Evolutionary conservation across 1,140 invertebrate species (phyloP).

Genomic region (Ceratosolen fusciceps): DNA sequence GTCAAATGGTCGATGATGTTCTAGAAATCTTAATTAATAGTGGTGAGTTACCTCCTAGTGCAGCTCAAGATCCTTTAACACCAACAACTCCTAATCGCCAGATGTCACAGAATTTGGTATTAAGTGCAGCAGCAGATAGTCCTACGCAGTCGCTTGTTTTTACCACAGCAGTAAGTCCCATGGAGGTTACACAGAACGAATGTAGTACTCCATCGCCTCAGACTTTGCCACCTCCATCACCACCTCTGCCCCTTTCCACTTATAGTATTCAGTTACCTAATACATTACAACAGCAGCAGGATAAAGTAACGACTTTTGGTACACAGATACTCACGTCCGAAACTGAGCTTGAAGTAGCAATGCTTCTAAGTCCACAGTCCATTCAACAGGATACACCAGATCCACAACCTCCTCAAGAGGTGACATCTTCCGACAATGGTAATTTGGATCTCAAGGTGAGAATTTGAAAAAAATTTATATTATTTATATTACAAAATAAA

Average conservation of each 20-base stretch:
- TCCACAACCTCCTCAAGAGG: conserved; percentile 68
- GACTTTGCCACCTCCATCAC: conserved; percentile 66
- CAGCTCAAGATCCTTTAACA: conserved; percentile 83
- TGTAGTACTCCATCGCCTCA: conserved; percentile 62
- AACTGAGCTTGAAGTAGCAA: conserved; percentile 61
- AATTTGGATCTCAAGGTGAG: conserved; percentile 67
- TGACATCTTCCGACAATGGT: conserved; percentile 66
- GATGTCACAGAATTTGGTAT: conserved; percentile 67
- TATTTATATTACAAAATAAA: too few species aligned
- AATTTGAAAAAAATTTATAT: not conserved
- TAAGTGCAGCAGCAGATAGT: conserved; percentile 63
- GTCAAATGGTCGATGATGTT: conserved; percentile 93
- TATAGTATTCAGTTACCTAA: conserved; percentile 71
- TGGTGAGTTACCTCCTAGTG: conserved; percentile 91
- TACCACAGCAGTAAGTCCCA: conserved; percentile 60
- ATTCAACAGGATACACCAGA: conserved; percentile 63
- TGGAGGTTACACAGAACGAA: conserved; percentile 66
- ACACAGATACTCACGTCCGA: conserved; percentile 59
- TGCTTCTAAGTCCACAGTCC: conserved; percentile 66
- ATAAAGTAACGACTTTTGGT: conserved; percentile 58
- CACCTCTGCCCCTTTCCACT: conserved; percentile 69
- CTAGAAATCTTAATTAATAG: conserved; percentile 95
- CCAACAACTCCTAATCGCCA: conserved; percentile 75
- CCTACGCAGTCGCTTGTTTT: conserved; percentile 65
- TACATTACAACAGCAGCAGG: conserved; percentile 57